Evolutionary conservation across 2,888 invertebrate genomes (phyloP).

Genomic region (Odontothrips loti): DNA sequence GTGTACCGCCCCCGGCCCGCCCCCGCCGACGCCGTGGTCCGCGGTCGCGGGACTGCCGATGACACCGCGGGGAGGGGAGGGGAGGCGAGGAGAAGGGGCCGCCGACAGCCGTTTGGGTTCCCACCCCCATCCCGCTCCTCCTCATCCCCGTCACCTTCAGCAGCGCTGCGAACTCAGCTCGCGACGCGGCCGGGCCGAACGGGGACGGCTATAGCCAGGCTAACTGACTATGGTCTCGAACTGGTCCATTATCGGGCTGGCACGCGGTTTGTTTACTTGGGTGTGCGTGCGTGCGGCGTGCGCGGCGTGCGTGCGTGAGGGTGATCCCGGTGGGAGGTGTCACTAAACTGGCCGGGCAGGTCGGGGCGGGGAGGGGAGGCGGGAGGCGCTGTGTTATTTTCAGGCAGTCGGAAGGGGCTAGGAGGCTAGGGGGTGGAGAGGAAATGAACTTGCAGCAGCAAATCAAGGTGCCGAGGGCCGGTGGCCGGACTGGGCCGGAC

Average conservation of each 20-base stretch:
- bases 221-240: neutral
- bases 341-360: no score
- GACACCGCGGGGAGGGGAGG: neutral
- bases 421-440: no score
- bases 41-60: neutral
- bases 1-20: no score
- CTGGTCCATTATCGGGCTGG: neutral
- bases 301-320: neutral
- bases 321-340: no score
- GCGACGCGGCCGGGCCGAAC: neutral
- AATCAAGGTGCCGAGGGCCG: no score
- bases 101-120: neutral
- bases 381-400: neutral
- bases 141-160: neutral
- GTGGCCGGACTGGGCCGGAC: no score
- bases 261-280: constrained; percentile 24
- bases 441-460: no score
- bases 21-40: no score
- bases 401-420: neutral
- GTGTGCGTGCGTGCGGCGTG: neutral
- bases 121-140: no score
- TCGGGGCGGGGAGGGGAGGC: neutral
- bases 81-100: neutral
- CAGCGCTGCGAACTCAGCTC: neutral
- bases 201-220: no score